Evolutionary conservation across 2,888 invertebrate genomes (phyloP).

Genomic region (Mechanitis mazaeus): DNA sequence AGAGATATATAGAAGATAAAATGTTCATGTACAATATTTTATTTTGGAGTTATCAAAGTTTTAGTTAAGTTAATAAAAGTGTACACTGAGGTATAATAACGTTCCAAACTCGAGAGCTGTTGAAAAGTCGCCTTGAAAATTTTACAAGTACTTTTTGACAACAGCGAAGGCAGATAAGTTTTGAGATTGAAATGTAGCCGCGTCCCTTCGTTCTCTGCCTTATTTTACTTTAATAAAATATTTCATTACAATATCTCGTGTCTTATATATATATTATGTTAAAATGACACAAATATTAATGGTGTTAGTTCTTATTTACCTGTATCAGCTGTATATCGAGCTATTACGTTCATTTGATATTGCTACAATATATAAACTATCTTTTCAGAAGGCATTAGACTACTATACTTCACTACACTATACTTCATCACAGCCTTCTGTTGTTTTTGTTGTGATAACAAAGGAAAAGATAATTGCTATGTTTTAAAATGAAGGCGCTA

Average conservation of each 20-base stretch:
- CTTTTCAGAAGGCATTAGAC: too few relatives aligned
- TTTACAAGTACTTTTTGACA: constrained; percentile 2
- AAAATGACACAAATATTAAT: too few relatives aligned
- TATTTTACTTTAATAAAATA: constrained; percentile 13
- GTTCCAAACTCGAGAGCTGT: neutral
- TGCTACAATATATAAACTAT: too few relatives aligned
- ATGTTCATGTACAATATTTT: neutral
- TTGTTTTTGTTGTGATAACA: neutral
- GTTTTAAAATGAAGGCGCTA: constrained; percentile 3
- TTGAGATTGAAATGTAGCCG: constrained; percentile 45
- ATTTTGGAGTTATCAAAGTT: neutral
- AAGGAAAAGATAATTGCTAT: neutral
- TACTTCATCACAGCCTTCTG: neutral
- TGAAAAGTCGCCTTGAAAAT: neutral
- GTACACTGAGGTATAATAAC: constrained; percentile 6
- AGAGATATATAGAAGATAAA: neutral
- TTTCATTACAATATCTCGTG: neutral
- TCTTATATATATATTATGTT: too few relatives aligned
- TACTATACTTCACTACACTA: too few relatives aligned
- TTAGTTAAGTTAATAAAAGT: constrained; percentile 3
- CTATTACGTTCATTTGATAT: too few relatives aligned
- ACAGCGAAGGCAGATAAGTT: constrained; percentile 43
- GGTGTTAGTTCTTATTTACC: too few relatives aligned
- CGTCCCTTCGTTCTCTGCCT: constrained; percentile 34
- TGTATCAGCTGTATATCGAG: too few relatives aligned